Evolutionary conservation across 2,888 invertebrate genomes (phyloP).

Genomic region (Siphlonurus alternatus): DNA sequence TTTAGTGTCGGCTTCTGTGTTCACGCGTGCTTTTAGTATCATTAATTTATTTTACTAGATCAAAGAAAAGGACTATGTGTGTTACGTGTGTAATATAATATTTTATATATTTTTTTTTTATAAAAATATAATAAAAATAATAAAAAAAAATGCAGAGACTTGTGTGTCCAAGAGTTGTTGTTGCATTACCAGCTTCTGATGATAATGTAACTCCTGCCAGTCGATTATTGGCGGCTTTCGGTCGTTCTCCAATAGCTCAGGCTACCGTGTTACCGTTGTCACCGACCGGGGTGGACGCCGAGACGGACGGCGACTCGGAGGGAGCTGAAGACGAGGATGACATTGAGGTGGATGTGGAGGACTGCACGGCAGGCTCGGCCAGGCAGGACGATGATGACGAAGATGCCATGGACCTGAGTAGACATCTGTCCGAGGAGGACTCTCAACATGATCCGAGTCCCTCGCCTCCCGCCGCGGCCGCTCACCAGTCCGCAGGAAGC

Average conservation of each 20-base stretch:
- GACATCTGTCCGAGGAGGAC: constrained; percentile 10
- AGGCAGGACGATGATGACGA: constrained; percentile 15
- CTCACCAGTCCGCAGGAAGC: neutral
- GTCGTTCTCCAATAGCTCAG: neutral
- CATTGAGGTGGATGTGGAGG: constrained; percentile 11
- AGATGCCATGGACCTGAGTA: constrained; percentile 10
- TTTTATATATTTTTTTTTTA: neutral
- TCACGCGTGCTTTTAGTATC: neutral
- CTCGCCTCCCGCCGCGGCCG: neutral
- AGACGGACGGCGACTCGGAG: constrained; percentile 5
- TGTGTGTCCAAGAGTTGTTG: neutral
- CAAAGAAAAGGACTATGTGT: neutral
- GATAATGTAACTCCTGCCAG: neutral
- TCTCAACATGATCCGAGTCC: neutral
- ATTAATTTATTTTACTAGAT: neutral
- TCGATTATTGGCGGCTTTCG: neutral
- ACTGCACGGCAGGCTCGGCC: constrained; percentile 11
- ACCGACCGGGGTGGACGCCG: neutral
- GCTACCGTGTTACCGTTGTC: neutral
- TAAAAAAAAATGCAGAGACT: neutral
- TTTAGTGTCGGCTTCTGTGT: neutral
- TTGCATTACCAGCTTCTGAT: neutral
- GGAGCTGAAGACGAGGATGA: constrained; percentile 10
- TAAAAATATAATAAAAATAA: neutral
- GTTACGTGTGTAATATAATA: too few relatives aligned